Evolutionary conservation across 2,113 vertebrate species (phyloP).

Genomic region (Takifugu bimaculatus): DNA sequence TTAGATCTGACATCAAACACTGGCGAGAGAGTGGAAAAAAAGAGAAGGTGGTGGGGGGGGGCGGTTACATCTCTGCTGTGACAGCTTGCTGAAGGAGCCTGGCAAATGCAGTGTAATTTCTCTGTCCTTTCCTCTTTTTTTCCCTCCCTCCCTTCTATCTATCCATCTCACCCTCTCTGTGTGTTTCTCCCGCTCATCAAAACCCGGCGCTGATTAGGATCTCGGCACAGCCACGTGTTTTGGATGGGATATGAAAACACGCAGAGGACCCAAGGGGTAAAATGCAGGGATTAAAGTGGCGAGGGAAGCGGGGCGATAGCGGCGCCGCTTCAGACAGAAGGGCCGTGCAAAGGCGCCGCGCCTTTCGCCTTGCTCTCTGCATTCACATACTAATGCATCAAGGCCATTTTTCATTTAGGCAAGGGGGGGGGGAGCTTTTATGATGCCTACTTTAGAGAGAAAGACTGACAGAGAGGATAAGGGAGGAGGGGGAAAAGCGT

Average conservation of each 20-base stretch:
- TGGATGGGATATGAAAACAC: constrained; percentile 63
- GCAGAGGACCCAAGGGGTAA: constrained; percentile 64
- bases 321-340: constrained; percentile 57
- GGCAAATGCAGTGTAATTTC: constrained; percentile 45
- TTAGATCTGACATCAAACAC: constrained; percentile 74
- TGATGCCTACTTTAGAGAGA: constrained; percentile 57
- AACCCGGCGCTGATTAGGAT: constrained; percentile 70
- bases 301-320: constrained; percentile 50
- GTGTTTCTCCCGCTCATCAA: constrained; percentile 51
- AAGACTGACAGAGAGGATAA: constrained; percentile 24
- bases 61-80: constrained; percentile 64
- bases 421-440: constrained; percentile 59
- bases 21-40: constrained; percentile 52
- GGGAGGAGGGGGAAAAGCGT: constrained; percentile 20
- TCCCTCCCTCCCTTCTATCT: constrained; percentile 28
- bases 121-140: constrained; percentile 28
- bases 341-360: constrained; percentile 48
- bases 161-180: constrained; percentile 38
- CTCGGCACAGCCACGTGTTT: constrained; percentile 43
- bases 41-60: constrained; percentile 1
- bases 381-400: constrained; percentile 70
- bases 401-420: constrained; percentile 69
- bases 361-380: constrained; percentile 46
- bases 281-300: constrained; percentile 69
- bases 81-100: constrained; percentile 67